Conservation (phyloP, 2,113 vertebrate genomes). For the Myiagra hebetior region DNA sequence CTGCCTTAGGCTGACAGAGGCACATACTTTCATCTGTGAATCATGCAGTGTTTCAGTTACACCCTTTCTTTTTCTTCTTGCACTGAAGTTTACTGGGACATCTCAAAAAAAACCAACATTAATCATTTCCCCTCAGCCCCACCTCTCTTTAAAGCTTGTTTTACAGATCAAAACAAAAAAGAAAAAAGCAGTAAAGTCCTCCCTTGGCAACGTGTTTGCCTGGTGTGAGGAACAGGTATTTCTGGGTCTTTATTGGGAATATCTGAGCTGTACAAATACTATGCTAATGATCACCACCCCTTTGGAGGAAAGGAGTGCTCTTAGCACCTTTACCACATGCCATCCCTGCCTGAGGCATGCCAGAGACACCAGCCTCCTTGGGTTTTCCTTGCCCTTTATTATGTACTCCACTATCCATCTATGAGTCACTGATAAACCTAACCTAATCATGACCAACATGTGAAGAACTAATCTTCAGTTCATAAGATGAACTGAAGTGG, state of each 20-base stretch:
- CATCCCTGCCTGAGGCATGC: not conserved
- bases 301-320: not conserved
- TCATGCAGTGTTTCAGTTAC: not conserved
- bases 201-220: constrained; percentile 1
- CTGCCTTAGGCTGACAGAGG: not conserved
- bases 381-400: not conserved
- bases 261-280: not conserved
- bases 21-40: not conserved
- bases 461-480: constrained; percentile 11
- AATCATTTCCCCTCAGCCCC: not conserved
- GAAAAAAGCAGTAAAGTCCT: not conserved
- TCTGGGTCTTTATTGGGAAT: not conserved
- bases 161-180: not conserved
- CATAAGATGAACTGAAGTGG: not conserved
- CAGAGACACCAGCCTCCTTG: not conserved
- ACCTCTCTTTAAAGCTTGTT: not conserved
- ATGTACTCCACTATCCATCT: not conserved
- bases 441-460: not conserved
- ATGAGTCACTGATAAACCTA: not conserved
- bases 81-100: not conserved
- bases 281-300: not conserved
- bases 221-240: constrained; percentile 28
- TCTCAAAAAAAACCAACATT: not conserved
- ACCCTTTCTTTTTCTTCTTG: not conserved
- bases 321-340: not conserved